Conservation (phyloP, 2,888 invertebrate species). For the Norana najaformis region DNA sequence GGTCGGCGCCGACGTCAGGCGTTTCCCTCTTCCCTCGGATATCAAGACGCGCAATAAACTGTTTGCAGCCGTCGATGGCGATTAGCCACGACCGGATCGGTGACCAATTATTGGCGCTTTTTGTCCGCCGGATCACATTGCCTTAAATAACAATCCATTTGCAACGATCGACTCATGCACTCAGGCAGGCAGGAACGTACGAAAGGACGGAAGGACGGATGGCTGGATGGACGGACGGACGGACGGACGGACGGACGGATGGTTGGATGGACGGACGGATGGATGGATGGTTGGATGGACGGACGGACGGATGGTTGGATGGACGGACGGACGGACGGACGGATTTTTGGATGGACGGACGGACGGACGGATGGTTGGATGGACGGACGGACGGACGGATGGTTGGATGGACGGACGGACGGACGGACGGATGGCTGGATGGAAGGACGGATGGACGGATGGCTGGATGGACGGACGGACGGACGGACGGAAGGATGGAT, state of each 20-base stretch:
- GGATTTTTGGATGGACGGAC: not conserved
- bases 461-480: not conserved
- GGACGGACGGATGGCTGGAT: not conserved
- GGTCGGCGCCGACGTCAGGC: too few relatives aligned
- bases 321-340: not conserved
- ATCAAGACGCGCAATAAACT: not conserved
- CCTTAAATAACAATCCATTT: conserved; percentile 13
- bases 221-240: too few relatives aligned
- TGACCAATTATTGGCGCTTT: not conserved
- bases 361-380: not conserved
- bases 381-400: not conserved
- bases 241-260: too few relatives aligned
- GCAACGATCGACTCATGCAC: not conserved
- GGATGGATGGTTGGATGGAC: not conserved
- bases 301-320: not conserved
- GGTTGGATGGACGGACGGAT: too few relatives aligned
- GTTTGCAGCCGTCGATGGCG: not conserved
- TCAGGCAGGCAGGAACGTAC: not conserved
- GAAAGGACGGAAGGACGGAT: not conserved
- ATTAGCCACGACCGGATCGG: not conserved
- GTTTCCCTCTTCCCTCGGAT: too few relatives aligned
- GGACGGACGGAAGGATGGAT: not conserved
- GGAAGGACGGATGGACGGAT: not conserved
- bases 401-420: not conserved
- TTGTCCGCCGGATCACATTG: not conserved